These are phyloP conservation scores for Hippocampus guttulatus DNA, from an alignment of 2,113 vertebrate species.

Conservation along the genomic window DNA sequence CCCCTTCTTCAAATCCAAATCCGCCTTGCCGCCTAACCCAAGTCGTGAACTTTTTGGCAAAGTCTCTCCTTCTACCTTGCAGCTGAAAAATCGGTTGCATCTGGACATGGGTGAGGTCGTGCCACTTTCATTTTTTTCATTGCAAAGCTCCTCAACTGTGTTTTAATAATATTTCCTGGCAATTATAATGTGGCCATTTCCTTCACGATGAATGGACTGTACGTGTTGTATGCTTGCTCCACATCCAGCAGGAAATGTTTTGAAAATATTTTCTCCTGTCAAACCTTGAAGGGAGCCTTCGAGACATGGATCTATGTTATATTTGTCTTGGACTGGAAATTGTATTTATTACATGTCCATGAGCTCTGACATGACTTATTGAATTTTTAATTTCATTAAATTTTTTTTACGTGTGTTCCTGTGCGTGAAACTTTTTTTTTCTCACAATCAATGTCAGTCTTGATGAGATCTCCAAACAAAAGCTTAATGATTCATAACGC, in stretches of 20 bases:
- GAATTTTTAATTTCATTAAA: not conserved
- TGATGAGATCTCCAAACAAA: not conserved
- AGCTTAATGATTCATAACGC: not conserved
- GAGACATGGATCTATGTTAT: not conserved
- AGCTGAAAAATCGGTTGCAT: slow-evolving; percentile 50
- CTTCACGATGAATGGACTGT: slow-evolving; percentile 6
- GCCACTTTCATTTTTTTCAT: slow-evolving; percentile 49
- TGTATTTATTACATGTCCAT: not conserved
- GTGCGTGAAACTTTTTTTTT: not conserved
- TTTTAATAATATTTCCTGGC: slow-evolving; percentile 35
- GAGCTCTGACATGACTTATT: not conserved
- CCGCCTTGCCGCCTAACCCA: slow-evolving; percentile 18
- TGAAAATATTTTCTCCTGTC: slow-evolving; percentile 12
- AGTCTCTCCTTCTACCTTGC: slow-evolving; percentile 15
- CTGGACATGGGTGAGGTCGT: slow-evolving; percentile 27
- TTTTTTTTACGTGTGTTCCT: not conserved
- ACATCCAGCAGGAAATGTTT: slow-evolving; percentile 12
- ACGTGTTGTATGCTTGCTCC: not conserved
- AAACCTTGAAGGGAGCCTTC: slow-evolving; percentile 3
- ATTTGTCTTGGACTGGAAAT: not conserved
- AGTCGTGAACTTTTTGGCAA: slow-evolving; percentile 21
- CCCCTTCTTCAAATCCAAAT: slow-evolving; percentile 9
- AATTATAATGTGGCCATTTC: not conserved
- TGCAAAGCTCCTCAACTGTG: slow-evolving; percentile 40
- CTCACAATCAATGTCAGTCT: not conserved